Evolutionary conservation across 2,797 vertebrate genomes (phyloP), one percentile per base, ranked within the genome.

Genomic region (Eulemur rubriventer): DNA sequence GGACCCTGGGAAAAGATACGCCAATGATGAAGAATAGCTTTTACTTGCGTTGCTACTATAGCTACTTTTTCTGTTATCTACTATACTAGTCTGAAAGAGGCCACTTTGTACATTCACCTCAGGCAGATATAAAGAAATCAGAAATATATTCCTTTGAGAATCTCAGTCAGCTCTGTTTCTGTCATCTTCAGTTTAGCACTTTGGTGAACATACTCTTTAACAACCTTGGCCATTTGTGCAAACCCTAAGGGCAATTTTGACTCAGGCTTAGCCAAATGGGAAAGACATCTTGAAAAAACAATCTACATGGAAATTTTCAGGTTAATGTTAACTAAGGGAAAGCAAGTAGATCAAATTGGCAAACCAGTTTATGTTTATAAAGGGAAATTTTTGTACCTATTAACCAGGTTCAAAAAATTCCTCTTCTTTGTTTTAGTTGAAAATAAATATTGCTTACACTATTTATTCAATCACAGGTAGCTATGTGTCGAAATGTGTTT

Each of bases 21-120:
- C 98, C 98, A 98, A 98, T 98, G 98, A 99, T 98, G 98, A 98
- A 96, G 96, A 96, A 97, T 95, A 96, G 98, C 98, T 99, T 99
- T 99, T 98, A 93, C 83, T 95, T 97, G 98, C 98, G 98, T 98
- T 65, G 93, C n/a, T 81, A 24, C 65, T 1, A 28, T 52, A 97
- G 78, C 97, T 98, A 97, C 92, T 78, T 94, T 97, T 96, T 98
- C 85, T 65, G 85, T 43, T 95, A 87, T 93, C 89, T 24, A 75
- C 88, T 94, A 22, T 26, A 46, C 85, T 95, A 22, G 0, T 70
- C 1, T 91, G 13, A 97, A 52, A 84, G 85, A 96, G 98, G 98
- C 97, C 97, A 96, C 98, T 99, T 97, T 97, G 97, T 98, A 97
- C 98, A 98, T 98, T 98, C 97, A 99, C 99, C 98, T 92, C 96